Evolutionary conservation across 2,888 invertebrate species (phyloP), one percentile per base, ranked within the genome.

Genomic region (Antitype chi): DNA sequence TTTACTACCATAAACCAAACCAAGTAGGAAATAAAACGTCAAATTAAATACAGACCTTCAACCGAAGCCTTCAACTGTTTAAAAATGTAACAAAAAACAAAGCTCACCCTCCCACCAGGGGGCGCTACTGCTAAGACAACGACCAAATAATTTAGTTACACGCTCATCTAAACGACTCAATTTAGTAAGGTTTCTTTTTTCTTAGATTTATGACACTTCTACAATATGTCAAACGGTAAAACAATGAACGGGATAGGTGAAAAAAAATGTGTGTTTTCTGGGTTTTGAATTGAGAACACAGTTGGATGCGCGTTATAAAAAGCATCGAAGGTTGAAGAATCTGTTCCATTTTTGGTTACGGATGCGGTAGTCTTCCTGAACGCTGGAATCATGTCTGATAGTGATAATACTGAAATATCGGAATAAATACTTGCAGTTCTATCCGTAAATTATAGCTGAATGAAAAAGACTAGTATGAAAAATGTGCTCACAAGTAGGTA

Each of bases 51-150:
- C 17, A 72, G 69, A 70, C 76, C 59, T 69, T 57, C 28, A 74
- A 32, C 32, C n/a, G n/a, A n/a, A n/a, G n/a, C n/a, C n/a, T n/a
- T n/a, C n/a, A 38, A 70, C 57, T 57, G 69, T 80, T 69, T 53
- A 0, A 25, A 68, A 68, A n/a, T 23, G 11, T 7, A 53, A 73
- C 53, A 82, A 83, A 83, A 72, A 84, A 69, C 53, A 53, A 59
- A 55, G 11, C 32, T 15, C 25, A 62, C 69, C 71, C 47, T 86
- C 92, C 4, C 90, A 66, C 76, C 89, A 88, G 92, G 93, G 92
- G 91, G 88, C 88, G 89, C 92, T 90, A 91, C 92, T 87, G 91
- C 81, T 80, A 28, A 67, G 87, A 87, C 84, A 88, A 85, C 79
- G 82, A 85, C 85, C 76, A 84, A 86, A 87, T 88, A 88, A 88